Evolutionary conservation across 2,797 vertebrate genomes (phyloP).

Genomic region (Arnoldichthys spilopterus): DNA sequence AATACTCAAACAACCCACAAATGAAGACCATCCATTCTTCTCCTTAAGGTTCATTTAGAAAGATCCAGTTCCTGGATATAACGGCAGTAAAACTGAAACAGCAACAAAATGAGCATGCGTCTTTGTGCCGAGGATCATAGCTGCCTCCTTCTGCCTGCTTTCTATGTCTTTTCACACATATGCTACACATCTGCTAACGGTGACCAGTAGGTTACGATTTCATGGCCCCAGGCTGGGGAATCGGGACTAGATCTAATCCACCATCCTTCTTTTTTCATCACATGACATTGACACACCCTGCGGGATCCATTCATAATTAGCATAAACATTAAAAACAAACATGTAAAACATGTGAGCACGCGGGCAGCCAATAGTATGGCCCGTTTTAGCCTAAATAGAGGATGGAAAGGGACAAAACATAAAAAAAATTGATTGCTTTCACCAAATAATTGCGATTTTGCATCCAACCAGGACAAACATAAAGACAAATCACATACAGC

Average conservation of each 20-base stretch:
- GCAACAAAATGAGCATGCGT: background rate
- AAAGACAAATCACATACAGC: background rate
- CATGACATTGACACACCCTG: conserved; percentile 13
- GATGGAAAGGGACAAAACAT: background rate
- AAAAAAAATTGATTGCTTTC: conserved; percentile 22
- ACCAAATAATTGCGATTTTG: conserved; percentile 28
- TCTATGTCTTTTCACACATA: conserved; percentile 4
- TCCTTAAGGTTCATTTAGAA: no score
- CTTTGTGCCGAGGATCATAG: conserved; percentile 22
- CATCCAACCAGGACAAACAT: background rate
- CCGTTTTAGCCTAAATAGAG: background rate
- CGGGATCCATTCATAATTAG: conserved; percentile 17
- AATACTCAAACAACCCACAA: conserved; percentile 34
- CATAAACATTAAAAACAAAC: conserved; percentile 7
- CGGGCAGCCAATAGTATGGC: background rate
- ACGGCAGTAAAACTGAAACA: conserved; percentile 7
- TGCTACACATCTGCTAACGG: conserved; percentile 34
- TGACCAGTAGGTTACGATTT: background rate
- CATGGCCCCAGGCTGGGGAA: background rate
- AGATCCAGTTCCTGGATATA: conserved; percentile 9
- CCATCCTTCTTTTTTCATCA: background rate
- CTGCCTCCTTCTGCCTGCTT: conserved; percentile 15
- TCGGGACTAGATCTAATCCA: background rate
- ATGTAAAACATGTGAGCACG: conserved; percentile 4
- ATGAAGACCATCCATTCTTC: conserved; percentile 26